Percentiles rank a stretch among this genome's conserved stretches.
Conservation (phyloP, 1,140 invertebrate genomes). For the Phymorhynchus buccinoides region DNA sequence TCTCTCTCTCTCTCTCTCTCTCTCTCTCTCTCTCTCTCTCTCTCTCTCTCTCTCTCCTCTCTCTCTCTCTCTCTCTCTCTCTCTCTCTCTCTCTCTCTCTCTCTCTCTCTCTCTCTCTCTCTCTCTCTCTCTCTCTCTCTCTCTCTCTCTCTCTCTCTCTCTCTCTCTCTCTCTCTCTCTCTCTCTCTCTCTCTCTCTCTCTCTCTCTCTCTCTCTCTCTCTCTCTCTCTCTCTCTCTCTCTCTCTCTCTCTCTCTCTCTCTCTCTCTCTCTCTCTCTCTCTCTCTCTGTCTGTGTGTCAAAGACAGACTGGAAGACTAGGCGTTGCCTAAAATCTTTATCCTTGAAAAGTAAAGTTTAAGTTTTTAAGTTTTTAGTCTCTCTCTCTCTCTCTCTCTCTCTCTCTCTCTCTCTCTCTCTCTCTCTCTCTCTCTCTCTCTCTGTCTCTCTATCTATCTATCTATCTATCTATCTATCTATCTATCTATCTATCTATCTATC, state of each 20-base stretch:
- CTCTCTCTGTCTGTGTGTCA: neutral
- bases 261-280: neutral
- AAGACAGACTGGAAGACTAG: no score
- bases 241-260: neutral
- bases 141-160: neutral
- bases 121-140: constrained; percentile 9
- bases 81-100: neutral
- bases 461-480: neutral
- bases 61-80: neutral
- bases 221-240: neutral
- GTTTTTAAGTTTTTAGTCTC: no score
- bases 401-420: neutral
- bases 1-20: neutral
- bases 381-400: constrained; percentile 6
- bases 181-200: neutral
- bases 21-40: neutral
- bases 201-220: neutral
- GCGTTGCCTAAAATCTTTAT: no score
- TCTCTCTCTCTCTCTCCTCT: neutral
- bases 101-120: constrained; percentile 14
- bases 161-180: neutral
- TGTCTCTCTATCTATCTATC: no score
- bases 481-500: constrained; percentile 13
- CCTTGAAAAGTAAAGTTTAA: no score
- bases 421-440: neutral